phyloP scores from a whole-genome alignment of 2,113 vertebrate genomes.

The Rhabdomys dilectus region DNA sequence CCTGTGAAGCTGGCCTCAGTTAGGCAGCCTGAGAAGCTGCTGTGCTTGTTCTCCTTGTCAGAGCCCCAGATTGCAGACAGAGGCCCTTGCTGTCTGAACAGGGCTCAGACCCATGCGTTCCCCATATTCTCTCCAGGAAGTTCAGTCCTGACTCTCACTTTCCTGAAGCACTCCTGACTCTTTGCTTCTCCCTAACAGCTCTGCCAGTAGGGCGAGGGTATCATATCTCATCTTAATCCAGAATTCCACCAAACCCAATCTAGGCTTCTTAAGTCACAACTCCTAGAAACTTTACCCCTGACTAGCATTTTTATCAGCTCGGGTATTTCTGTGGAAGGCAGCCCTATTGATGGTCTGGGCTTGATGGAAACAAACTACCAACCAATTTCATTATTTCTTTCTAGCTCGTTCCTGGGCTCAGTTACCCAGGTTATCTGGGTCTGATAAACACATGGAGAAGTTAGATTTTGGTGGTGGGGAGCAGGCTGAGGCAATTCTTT shows the following conservation, averaged over 20 bases:
- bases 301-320: neutral
- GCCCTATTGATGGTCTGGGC: neutral
- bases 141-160: neutral
- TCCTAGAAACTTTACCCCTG: neutral
- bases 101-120: neutral
- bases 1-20: neutral
- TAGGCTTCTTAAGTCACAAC: neutral
- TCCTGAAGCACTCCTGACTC: neutral
- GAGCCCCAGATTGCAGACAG: rapidly evolving
- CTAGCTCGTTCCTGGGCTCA: neutral
- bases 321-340: neutral
- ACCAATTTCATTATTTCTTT: neutral
- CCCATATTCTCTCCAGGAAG: neutral
- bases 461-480: neutral
- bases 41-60: too few relatives aligned
- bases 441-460: neutral
- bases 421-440: neutral
- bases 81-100: neutral
- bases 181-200: neutral
- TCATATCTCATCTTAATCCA: neutral
- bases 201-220: neutral
- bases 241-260: neutral
- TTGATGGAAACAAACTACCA: neutral
- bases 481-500: neutral
- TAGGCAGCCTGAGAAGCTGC: neutral